Conservation (phyloP, 2,797 vertebrate genomes). For the Lepus townsendii region DNA sequence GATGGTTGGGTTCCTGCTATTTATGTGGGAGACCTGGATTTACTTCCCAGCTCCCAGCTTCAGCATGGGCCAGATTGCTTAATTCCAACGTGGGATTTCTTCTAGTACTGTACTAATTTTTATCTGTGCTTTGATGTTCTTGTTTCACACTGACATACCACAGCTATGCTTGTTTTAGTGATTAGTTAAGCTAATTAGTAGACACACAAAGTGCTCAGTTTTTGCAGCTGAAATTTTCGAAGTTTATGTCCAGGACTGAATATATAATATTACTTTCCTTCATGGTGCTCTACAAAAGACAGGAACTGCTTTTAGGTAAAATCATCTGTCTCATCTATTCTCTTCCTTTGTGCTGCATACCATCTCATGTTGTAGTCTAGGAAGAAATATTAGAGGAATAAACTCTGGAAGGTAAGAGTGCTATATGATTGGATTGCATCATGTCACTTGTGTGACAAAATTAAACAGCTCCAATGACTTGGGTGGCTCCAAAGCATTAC, state of each 20-base stretch:
- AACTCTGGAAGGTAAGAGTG: neutral
- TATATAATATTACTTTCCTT: neutral
- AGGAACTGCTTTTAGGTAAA: constrained; percentile 30
- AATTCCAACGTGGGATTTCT: neutral
- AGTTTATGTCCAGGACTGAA: neutral
- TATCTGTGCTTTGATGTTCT: neutral
- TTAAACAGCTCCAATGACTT: neutral
- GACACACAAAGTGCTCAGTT: neutral
- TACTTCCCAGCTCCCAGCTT: no score
- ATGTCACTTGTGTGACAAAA: neutral
- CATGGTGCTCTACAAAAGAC: neutral
- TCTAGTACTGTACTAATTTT: neutral
- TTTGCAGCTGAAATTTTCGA: neutral
- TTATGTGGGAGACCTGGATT: no score
- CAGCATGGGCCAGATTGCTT: neutral
- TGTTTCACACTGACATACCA: neutral
- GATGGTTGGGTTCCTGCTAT: no score
- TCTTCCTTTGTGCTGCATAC: neutral
- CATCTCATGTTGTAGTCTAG: neutral
- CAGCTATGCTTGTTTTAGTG: neutral
- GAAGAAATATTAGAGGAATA: neutral
- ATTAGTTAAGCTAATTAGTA: neutral
- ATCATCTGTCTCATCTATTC: neutral
- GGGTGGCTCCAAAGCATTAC: neutral
- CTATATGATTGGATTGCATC: neutral